These are phyloP conservation scores for Agonopterix arenella DNA, from an alignment of 2,888 invertebrate species.

Conservation along the genomic window DNA sequence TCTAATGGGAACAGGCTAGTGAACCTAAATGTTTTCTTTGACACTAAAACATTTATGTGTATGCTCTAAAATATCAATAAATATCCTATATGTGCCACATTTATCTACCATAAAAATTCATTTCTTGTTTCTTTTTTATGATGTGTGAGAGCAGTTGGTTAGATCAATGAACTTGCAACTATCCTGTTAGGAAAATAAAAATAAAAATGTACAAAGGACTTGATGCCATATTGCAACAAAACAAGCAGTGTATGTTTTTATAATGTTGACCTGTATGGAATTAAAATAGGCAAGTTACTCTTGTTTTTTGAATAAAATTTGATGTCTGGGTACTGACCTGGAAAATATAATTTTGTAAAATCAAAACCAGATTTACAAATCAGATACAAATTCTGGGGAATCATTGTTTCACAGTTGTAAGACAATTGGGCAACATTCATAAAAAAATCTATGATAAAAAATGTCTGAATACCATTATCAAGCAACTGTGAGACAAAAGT, in stretches of 20 bases:
- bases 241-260: no score
- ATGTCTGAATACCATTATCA: no score
- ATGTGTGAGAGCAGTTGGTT: no score
- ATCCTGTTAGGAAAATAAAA: background rate
- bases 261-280: no score
- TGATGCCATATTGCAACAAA: no score
- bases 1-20: conserved; percentile 42
- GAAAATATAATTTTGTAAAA: conserved; percentile 61
- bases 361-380: conserved; percentile 32
- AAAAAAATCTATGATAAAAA: no score
- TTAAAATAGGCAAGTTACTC: background rate
- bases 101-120: conserved; percentile 7
- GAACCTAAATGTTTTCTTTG: no score
- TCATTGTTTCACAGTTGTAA: background rate
- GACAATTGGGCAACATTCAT: no score
- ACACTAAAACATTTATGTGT: no score
- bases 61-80: no score
- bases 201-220: background rate
- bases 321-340: conserved; percentile 61
- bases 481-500: no score
- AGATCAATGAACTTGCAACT: no score
- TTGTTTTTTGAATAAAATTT: conserved; percentile 21
- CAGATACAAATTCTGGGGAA: conserved; percentile 10
- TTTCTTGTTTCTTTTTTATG: background rate
- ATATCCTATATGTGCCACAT: conserved; percentile 8